Conservation (phyloP, 2,888 invertebrate genomes). For the Blomia tropicalis region DNA sequence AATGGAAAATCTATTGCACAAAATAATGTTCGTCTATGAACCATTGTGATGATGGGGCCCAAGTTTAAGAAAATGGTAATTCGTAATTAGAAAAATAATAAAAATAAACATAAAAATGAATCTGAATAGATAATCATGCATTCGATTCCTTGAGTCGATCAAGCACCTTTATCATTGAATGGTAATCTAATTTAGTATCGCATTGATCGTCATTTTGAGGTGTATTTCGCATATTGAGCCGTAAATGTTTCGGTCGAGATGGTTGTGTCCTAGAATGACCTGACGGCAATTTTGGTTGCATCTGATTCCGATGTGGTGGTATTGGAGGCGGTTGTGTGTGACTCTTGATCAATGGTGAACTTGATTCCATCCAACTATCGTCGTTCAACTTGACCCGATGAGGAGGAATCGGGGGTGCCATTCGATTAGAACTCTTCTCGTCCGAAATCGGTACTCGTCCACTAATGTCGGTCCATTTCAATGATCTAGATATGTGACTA, state of each 20-base stretch:
- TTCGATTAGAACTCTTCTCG: not conserved
- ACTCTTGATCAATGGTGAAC: not conserved
- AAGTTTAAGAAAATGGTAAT: no score
- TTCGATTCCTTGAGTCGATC: conserved; percentile 80
- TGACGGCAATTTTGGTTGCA: not conserved
- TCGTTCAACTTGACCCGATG: not conserved
- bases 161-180: conserved; percentile 94
- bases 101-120: no score
- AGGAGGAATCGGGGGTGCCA: conserved; percentile 23
- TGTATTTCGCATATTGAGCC: not conserved
- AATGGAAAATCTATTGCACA: not conserved
- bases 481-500: not conserved
- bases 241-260: conserved; percentile 6
- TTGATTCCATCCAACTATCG: not conserved
- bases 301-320: conserved; percentile 16
- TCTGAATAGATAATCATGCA: conserved; percentile 39
- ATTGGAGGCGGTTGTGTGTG: conserved; percentile 12
- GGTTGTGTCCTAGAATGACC: not conserved
- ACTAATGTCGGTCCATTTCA: not conserved
- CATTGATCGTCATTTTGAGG: conserved; percentile 24
- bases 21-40: no score
- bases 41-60: no score
- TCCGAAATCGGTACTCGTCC: not conserved
- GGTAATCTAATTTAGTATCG: conserved; percentile 64
- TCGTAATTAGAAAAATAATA: no score